These are phyloP conservation scores for Atta colombica DNA, from an alignment of 1,140 invertebrate species.

Conservation along the genomic window DNA sequence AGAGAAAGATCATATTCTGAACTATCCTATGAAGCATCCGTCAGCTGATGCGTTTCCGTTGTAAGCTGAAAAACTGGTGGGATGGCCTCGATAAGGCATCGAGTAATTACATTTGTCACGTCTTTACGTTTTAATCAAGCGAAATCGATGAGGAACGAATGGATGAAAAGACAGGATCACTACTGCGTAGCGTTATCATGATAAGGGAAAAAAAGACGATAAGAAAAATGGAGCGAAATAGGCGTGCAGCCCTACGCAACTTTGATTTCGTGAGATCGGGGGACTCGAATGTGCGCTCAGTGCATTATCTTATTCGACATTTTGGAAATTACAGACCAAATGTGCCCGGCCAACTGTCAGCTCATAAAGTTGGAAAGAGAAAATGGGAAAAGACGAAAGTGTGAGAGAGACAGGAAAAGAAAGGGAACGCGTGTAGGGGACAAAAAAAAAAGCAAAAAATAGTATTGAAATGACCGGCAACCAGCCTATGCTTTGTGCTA, in stretches of 20 bases:
- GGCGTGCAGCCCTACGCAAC: slow-evolving; percentile 50
- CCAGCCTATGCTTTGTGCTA: slow-evolving; percentile 55
- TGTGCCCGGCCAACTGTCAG: slow-evolving; percentile 81
- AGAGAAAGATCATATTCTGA: slow-evolving; percentile 33
- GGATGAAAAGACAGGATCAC: slow-evolving; percentile 62
- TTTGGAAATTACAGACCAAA: slow-evolving; percentile 81
- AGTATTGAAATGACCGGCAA: slow-evolving; percentile 44
- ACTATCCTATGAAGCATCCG: slow-evolving; percentile 28
- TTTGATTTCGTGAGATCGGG: slow-evolving; percentile 62
- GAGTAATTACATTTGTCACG: slow-evolving; percentile 65
- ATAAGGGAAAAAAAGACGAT: slow-evolving; percentile 66
- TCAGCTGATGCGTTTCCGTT: slow-evolving; percentile 44
- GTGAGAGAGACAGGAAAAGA: slow-evolving; percentile 34
- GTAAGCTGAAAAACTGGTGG: slow-evolving; percentile 39
- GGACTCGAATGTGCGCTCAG: slow-evolving; percentile 4
- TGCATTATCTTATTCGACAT: slow-evolving; percentile 76
- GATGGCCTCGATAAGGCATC: slow-evolving; percentile 42
- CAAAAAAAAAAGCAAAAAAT: slow-evolving; percentile 67
- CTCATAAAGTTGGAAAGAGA: slow-evolving; percentile 55
- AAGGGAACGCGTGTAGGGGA: slow-evolving; percentile 36
- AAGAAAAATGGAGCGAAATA: slow-evolving; percentile 60
- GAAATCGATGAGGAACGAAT: slow-evolving; percentile 52
- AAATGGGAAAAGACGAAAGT: background rate
- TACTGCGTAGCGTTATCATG: slow-evolving; percentile 48
- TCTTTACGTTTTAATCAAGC: slow-evolving; percentile 66